Evolutionary conservation across 2,888 invertebrate genomes (phyloP), one percentile per base, ranked within the genome.

Genomic region (Ochropleura leucogaster): DNA sequence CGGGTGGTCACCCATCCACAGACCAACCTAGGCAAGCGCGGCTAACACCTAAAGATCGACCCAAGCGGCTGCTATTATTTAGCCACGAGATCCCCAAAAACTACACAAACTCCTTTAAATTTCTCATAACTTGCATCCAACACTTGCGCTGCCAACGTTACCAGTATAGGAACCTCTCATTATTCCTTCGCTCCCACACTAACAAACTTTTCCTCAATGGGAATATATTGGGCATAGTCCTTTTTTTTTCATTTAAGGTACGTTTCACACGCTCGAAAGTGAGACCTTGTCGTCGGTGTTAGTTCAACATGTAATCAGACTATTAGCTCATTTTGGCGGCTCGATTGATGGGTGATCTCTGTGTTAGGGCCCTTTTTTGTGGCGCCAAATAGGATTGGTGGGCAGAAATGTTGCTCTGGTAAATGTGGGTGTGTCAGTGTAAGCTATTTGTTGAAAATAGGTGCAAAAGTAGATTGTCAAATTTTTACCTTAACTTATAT

Each of bases 181-280:
- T 89, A 92, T 89, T 88, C 92, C 92, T 90, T 30, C 91, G 91
- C 93, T 94, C 93, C 93, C 94, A 93, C 93, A 93, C 89, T 64
- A 47, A 71, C 69, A 83, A 84, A 92, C 89, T 88, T 91, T 91
- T 94, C 91, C 90, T 93, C 93, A 94, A 93, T 92, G 93, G 90
- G 89, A 2, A 88, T 30, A 30, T 3, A 4, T 30, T 30, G 30
- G 30, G 30, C 30, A 30, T 90, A 83, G 79, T 80, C 85, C 83
- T 87, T 80, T 88, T 88, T 30, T 89, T 88, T 87, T 82, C 73
- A 85, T 59, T 46, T 80, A 72, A 82, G 80, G 72, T 71, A 79
- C 90, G 91, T 91, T 95, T 95, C 95, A 95, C 95, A 95, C 95
- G 95, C 89, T 93, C 86, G 47, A 79, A 91, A 93, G 91, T 92